A percentile compares a stretch with the other conserved stretches of the same genome.
phyloP scores from a whole-genome alignment of 2,888 invertebrate genomes.

The Hydropsyche betteni region DNA sequence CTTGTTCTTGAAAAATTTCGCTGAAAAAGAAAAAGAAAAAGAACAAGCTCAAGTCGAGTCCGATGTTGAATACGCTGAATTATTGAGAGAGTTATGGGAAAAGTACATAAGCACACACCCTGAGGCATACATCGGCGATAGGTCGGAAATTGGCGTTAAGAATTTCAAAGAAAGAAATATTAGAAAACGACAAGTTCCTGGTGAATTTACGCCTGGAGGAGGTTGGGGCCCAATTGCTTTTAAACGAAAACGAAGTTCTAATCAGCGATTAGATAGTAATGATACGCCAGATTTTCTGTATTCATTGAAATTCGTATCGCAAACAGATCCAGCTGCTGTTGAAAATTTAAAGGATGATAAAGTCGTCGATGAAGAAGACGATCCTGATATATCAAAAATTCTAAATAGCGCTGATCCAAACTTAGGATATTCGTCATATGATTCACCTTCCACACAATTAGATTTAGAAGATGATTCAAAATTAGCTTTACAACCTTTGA shows the following conservation, averaged over 20 bases:
- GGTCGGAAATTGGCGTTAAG: conserved; percentile 57
- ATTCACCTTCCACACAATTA: conserved; percentile 35
- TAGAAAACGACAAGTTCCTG: conserved; percentile 58
- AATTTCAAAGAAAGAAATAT: conserved; percentile 62
- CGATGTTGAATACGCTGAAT: conserved; percentile 65
- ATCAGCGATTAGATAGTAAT: conserved; percentile 46
- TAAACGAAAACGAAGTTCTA: conserved; percentile 63
- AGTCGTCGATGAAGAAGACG: conserved; percentile 49
- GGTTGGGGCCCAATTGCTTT: conserved; percentile 65
- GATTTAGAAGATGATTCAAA: conserved; percentile 48
- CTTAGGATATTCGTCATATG: conserved; percentile 41
- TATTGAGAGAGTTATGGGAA: conserved; percentile 67
- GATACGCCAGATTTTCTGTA: conserved; percentile 49
- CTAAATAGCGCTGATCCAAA: conserved; percentile 43
- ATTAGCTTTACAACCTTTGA: conserved; percentile 64
- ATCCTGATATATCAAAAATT: conserved; percentile 48
- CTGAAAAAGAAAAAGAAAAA: conserved; percentile 54
- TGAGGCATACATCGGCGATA: conserved; percentile 50
- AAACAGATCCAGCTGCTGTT: conserved; percentile 46
- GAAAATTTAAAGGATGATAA: conserved; percentile 51
- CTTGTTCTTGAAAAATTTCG: conserved; percentile 54
- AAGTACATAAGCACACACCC: conserved; percentile 66
- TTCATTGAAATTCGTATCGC: conserved; percentile 49
- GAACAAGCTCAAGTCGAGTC: conserved; percentile 59
- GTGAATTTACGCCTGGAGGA: conserved; percentile 50